Conservation (phyloP, 2,888 invertebrate species). For the Drosophila multiciliata region DNA sequence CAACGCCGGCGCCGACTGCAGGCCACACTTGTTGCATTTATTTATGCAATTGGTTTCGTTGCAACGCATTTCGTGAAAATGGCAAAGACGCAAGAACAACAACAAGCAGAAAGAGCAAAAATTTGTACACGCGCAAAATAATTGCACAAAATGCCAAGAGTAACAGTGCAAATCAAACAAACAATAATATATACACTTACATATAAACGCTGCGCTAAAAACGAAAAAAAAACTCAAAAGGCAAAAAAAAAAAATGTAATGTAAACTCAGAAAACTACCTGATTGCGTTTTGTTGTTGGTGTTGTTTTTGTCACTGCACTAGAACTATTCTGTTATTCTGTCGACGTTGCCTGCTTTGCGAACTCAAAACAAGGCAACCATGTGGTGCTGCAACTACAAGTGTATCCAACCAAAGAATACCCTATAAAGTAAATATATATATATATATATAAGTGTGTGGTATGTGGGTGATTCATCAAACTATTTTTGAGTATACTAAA, state of each 20-base stretch:
- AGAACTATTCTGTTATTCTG: constrained; percentile 7
- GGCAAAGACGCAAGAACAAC: constrained; percentile 22
- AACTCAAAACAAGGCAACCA: constrained; percentile 57
- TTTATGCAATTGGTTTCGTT: constrained; percentile 70
- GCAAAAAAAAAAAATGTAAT: constrained; percentile 25
- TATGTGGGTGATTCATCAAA: neutral
- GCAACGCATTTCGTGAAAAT: constrained; percentile 38
- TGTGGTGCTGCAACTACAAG: neutral
- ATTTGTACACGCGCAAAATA: constrained; percentile 45
- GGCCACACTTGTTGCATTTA: constrained; percentile 65
- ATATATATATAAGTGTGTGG: neutral
- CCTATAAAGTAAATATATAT: neutral
- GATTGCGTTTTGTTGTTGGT: constrained; percentile 17
- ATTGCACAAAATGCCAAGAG: constrained; percentile 42
- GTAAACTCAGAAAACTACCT: constrained; percentile 39
- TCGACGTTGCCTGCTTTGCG: constrained; percentile 18
- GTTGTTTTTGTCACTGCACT: neutral
- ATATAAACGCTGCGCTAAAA: neutral
- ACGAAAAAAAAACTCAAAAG: constrained; percentile 6
- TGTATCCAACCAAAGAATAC: neutral
- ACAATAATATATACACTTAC: neutral
- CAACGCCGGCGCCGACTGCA: constrained; percentile 2
- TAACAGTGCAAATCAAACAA: neutral
- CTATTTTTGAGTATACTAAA: neutral
- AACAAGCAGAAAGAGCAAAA: constrained; percentile 37